phyloP scores from a whole-genome alignment of 2,797 vertebrate genomes.

The Poeciliopsis presidionis region DNA sequence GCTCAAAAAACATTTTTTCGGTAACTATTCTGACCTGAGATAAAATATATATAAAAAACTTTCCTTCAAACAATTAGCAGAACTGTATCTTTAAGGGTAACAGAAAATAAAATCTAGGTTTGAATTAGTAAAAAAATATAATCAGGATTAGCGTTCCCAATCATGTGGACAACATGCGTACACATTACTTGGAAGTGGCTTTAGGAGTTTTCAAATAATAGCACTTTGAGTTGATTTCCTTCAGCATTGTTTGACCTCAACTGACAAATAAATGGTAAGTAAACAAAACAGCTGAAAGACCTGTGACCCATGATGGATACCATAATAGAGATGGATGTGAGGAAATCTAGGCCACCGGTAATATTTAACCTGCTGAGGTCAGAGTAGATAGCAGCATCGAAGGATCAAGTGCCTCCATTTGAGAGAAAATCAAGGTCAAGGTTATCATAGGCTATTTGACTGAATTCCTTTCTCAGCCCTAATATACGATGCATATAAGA shows the following conservation, averaged over 20 bases:
- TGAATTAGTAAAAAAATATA: background rate
- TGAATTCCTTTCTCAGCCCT: background rate
- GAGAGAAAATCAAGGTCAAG: background rate
- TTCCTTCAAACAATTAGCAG: background rate
- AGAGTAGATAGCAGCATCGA: background rate
- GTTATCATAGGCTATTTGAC: background rate
- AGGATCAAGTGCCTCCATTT: background rate
- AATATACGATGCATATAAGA: background rate
- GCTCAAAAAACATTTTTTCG: background rate
- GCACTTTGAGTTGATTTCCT: background rate
- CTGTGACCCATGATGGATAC: background rate
- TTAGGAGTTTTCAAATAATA: background rate
- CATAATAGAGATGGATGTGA: conserved; percentile 2
- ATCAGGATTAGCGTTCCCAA: background rate
- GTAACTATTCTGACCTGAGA: background rate
- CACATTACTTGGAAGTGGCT: background rate
- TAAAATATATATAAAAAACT: background rate
- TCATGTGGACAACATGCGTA: background rate
- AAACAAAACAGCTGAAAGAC: conserved; percentile 3
- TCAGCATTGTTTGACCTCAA: background rate
- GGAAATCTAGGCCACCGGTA: background rate
- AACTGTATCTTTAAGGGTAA: background rate
- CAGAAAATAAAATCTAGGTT: background rate
- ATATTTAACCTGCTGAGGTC: conserved; percentile 4
- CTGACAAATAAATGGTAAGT: background rate